phyloP scores from a whole-genome alignment of 2,113 vertebrate species.

The Ivindomyrus marchei region DNA sequence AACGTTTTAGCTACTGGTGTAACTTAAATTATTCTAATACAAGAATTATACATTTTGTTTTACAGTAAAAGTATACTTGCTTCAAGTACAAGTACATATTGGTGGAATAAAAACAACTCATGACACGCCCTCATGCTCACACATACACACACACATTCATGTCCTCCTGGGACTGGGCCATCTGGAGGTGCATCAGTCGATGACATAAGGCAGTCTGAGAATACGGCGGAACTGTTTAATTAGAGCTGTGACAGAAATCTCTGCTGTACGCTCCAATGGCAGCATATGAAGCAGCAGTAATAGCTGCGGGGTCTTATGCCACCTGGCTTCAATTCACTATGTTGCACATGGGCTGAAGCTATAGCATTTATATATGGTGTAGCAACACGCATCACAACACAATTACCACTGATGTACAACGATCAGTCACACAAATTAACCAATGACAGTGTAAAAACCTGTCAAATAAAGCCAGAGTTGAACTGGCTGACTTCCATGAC shows the following conservation, averaged over 20 bases:
- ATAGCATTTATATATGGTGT: not conserved
- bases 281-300: not conserved
- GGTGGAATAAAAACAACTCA: not conserved
- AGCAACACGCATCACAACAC: not conserved
- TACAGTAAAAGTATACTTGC: not conserved
- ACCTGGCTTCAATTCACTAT: not conserved
- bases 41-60: not conserved
- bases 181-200: not conserved
- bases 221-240: not conserved
- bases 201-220: not conserved
- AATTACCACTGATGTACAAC: not conserved
- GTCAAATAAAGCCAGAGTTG: not conserved
- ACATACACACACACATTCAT: not conserved
- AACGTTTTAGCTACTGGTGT: not conserved
- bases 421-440: not conserved
- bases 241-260: not conserved
- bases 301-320: not conserved
- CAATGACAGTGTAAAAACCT: not conserved
- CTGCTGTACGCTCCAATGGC: not conserved
- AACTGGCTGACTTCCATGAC: not conserved
- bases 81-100: not conserved
- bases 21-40: not conserved
- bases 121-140: not conserved
- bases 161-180: not conserved
- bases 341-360: not conserved